Evolutionary conservation across 2,113 vertebrate genomes (phyloP).

Genomic region (Petrocephalus microphthalmus): DNA sequence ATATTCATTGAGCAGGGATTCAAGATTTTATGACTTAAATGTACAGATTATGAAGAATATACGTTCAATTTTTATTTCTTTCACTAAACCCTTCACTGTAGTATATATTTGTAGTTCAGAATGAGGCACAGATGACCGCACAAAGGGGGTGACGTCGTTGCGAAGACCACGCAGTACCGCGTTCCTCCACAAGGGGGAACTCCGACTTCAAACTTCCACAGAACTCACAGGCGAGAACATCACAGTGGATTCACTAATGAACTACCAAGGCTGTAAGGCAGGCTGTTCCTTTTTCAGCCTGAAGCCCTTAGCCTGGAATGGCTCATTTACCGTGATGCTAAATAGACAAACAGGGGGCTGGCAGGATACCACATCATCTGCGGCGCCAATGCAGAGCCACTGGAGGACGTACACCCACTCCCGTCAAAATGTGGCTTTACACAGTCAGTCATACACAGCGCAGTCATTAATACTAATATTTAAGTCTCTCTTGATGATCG

Average conservation of each 20-base stretch:
- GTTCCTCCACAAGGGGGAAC: slow-evolving; percentile 45
- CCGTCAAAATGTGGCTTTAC: background rate
- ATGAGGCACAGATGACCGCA: background rate
- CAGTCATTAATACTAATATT: slow-evolving; percentile 16
- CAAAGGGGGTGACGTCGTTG: background rate
- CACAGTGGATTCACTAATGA: slow-evolving; percentile 39
- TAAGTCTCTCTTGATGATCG: background rate
- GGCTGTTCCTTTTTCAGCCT: slow-evolving; percentile 27
- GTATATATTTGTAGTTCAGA: background rate
- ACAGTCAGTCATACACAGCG: background rate
- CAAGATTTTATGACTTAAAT: background rate
- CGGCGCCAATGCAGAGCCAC: slow-evolving; percentile 37
- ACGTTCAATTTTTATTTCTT: background rate
- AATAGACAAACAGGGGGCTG: slow-evolving; percentile 23
- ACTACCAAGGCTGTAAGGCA: slow-evolving; percentile 45
- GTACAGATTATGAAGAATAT: background rate
- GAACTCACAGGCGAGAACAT: background rate
- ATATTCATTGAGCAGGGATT: background rate
- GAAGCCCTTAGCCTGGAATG: slow-evolving; percentile 38
- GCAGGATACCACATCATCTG: slow-evolving; percentile 18
- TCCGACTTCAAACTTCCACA: slow-evolving; percentile 38
- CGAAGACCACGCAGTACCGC: background rate
- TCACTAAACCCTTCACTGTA: background rate
- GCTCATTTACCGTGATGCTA: slow-evolving; percentile 19
- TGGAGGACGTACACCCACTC: background rate